A percentile compares a stretch with the other conserved stretches of the same genome.
These are phyloP conservation scores for Scaptodrosophila latifasciaeformis DNA, from an alignment of 2,888 invertebrate genomes.

Conservation along the genomic window DNA sequence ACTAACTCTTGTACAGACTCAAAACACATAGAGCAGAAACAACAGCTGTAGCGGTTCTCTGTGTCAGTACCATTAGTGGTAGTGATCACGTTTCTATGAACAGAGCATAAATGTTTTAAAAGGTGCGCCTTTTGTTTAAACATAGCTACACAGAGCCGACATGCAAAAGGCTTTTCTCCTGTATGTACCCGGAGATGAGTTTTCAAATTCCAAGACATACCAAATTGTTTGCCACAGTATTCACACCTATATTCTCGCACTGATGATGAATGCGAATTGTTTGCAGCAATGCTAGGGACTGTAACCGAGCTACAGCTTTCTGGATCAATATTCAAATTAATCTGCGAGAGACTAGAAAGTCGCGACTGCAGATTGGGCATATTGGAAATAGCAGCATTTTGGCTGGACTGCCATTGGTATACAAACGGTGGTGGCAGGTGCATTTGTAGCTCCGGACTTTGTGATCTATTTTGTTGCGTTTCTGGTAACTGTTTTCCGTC, in stretches of 20 bases:
- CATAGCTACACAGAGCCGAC: slow-evolving; percentile 92
- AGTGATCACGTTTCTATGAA: slow-evolving; percentile 91
- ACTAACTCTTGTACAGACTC: slow-evolving; percentile 91
- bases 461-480: slow-evolving; percentile 77
- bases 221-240: slow-evolving; percentile 93
- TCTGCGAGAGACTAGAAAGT: slow-evolving; percentile 65
- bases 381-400: slow-evolving; percentile 67
- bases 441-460: slow-evolving; percentile 80
- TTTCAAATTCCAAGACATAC: slow-evolving; percentile 94
- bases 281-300: slow-evolving; percentile 41
- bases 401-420: slow-evolving; percentile 74
- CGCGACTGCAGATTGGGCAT: slow-evolving; percentile 69
- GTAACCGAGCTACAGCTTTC: slow-evolving; percentile 47
- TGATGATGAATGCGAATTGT: slow-evolving; percentile 78
- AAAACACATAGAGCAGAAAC: slow-evolving; percentile 90
- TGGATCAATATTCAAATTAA: slow-evolving; percentile 55
- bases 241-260: slow-evolving; percentile 91
- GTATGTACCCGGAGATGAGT: slow-evolving; percentile 91
- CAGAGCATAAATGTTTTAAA: slow-evolving; percentile 90
- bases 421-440: slow-evolving; percentile 77
- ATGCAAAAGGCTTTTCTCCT: slow-evolving; percentile 92
- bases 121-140: slow-evolving; percentile 93
- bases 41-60: slow-evolving; percentile 87
- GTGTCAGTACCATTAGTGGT: slow-evolving; percentile 81
- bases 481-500: slow-evolving; percentile 68